Conservation (phyloP, 2,113 vertebrate genomes). For the Dicentrarchus labrax region DNA sequence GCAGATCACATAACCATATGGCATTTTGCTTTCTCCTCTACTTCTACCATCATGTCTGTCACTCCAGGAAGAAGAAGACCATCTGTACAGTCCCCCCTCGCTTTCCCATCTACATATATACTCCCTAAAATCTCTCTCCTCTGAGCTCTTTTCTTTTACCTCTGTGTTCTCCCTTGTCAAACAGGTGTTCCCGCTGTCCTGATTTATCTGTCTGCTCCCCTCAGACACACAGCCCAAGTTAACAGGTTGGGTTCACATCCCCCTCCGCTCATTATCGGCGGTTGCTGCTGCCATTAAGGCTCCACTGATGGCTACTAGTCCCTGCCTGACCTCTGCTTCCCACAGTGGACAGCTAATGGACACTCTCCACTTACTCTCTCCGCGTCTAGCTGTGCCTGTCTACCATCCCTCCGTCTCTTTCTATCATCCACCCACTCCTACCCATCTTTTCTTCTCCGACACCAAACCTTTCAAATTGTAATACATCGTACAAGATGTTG, state of each 20-base stretch:
- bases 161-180: conserved; percentile 30
- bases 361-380: conserved; percentile 28
- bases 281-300: conserved; percentile 49
- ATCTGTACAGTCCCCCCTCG: conserved; percentile 51
- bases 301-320: conserved; percentile 38
- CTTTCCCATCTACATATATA: conserved; percentile 36
- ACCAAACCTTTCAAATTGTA: conserved; percentile 17
- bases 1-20: conserved; percentile 73
- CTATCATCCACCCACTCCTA: conserved; percentile 24
- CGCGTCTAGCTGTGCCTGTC: conserved; percentile 8
- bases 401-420: neutral
- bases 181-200: conserved; percentile 32
- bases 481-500: neutral
- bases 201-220: conserved; percentile 37
- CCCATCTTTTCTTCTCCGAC: neutral
- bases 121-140: conserved; percentile 11
- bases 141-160: conserved; percentile 17
- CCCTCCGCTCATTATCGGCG: conserved; percentile 47
- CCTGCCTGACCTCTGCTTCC: conserved; percentile 54
- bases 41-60: conserved; percentile 61
- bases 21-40: conserved; percentile 61
- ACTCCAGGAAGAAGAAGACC: conserved; percentile 55
- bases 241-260: conserved; percentile 56
- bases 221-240: conserved; percentile 30
- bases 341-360: conserved; percentile 61